Evolutionary conservation across 2,888 invertebrate species (phyloP), one percentile per base, ranked within the genome.

Genomic region (Agriopis leucophaearia): DNA sequence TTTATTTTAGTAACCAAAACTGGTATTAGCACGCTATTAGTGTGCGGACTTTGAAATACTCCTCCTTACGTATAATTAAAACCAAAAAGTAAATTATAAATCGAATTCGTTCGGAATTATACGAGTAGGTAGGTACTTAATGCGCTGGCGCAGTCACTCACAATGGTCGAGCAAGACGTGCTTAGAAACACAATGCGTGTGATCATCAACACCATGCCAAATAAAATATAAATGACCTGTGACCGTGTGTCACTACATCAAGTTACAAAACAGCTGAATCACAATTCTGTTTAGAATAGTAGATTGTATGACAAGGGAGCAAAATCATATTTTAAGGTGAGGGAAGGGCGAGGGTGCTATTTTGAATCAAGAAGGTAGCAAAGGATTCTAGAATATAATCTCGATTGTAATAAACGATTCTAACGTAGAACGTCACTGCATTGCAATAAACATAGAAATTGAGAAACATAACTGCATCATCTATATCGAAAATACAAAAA

Each of bases 171-270:
- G 18, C 13, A 38, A 70, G 74, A 81, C 89, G 89, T 89, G 88
- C 74, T 75, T 69, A 57, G 87, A 77, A 82, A 79, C 62, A 59
- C 79, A 86, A 89, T 83, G 70, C 73, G 72, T 70, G 80, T 77
- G 83, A 82, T 81, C 75, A 71, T 77, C 69, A 54, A 70, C 74
- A 71, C 56, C 61, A 64, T 61, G 56, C 66, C 74, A 74, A 73
- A 73, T 73, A 68, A 74, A 66, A 69, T 70, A 70, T 60, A 66
- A 69, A 67, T 68, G 48, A 70, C 52, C 52, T 48, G 50, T 51
- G 62, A 48, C 63, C 64, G 50, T 62, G 58, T 50, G 38, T 51
- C 13, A 54, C 48, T 42, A 55, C 40, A 38, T 15, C 40, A 40
- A 12, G 12, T 38, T 16, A 40, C 6, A 40, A 50, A 4, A 54